Base-by-base conservation (phyloP, 2,797 vertebrate species). In the Tinamus major region DNA sequence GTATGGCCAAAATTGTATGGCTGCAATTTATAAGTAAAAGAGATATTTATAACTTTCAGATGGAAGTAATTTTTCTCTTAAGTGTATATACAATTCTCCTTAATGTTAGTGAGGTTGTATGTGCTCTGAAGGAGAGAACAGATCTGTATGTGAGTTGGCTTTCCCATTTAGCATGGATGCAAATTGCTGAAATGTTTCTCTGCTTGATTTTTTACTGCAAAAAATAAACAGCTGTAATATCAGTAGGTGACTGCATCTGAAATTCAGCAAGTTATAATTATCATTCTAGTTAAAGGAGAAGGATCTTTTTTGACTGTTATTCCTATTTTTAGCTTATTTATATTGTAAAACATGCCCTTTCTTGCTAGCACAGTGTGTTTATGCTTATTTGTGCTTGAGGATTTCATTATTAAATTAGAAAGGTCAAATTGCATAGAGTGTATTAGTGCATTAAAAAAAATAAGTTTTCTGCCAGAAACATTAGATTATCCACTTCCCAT, bases 141-240 rank as follows among this genome's bases (percentile, higher is more conserved):
- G 41, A 44, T 44, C 8, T 26, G 15, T 24, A 33, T 26, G 51
- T 44, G 37, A n/a, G 20, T 41, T 42, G 31, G 51, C 49, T 71
- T 56, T 39, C 31, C 51, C 37, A 29, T 71, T 31, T 56, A 71
- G 29, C 10, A 15, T 56, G 37, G 51, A 31, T 41, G 29, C 37
- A 56, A 56, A 24, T 69, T 69, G 17, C 46, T 56, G 51, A 56
- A 71, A 56, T 33, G 51, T 42, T 72, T 31, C 31, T 33, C 11
- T 44, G 41, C 12, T 58, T 20, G 41, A 58, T 24, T 35, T 41
- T 42, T 58, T 46, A 41, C 37, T 58, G 31, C 15, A n/a, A 74
- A 27, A 29, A 72, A 42, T 0, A 4, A 77, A 58, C 0, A 1
- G 18, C 65, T 63, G 9, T 56, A n/a, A 58, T 24, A 5, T 61